Evolutionary conservation across 2,797 vertebrate genomes (phyloP).

Genomic region (Adrianichthys oophorus): DNA sequence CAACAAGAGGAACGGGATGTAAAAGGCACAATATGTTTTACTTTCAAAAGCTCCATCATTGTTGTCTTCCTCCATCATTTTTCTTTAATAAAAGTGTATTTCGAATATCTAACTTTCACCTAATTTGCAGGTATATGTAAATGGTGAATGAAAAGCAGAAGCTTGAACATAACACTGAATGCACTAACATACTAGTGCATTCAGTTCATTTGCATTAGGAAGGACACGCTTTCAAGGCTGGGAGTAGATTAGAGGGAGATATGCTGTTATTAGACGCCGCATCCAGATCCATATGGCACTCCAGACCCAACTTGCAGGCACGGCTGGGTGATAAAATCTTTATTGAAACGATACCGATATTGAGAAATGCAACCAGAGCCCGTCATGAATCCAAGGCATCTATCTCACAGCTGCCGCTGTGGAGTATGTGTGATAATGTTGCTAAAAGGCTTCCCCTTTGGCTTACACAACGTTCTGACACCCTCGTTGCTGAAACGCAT

Average conservation of each 20-base stretch:
- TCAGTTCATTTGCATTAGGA: constrained; percentile 27
- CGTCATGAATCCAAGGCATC: constrained; percentile 26
- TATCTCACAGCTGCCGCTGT: constrained; percentile 24
- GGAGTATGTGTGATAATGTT: constrained; percentile 46
- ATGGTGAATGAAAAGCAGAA: neutral
- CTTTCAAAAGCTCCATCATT: too few species aligned
- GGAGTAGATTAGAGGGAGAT: constrained; percentile 16
- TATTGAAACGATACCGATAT: constrained; percentile 22
- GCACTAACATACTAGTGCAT: neutral
- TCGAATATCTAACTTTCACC: too few species aligned
- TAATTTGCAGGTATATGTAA: constrained; percentile 25
- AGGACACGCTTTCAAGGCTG: constrained; percentile 18
- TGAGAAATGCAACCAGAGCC: constrained; percentile 18
- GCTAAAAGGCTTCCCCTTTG: constrained; percentile 49
- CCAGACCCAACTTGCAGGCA: constrained; percentile 11
- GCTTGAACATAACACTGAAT: constrained; percentile 1
- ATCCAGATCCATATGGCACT: constrained; percentile 32
- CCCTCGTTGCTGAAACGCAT: constrained; percentile 21
- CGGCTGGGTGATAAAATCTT: constrained; percentile 26
- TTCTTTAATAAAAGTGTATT: too few species aligned
- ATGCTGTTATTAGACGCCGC: constrained; percentile 19
- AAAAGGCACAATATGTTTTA: too few species aligned
- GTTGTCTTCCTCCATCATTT: too few species aligned
- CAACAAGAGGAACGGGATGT: too few species aligned
- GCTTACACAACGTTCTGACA: constrained; percentile 54